phyloP scores from a whole-genome alignment of 2,888 invertebrate genomes.

The Mongoloraphidia duomilia region DNA sequence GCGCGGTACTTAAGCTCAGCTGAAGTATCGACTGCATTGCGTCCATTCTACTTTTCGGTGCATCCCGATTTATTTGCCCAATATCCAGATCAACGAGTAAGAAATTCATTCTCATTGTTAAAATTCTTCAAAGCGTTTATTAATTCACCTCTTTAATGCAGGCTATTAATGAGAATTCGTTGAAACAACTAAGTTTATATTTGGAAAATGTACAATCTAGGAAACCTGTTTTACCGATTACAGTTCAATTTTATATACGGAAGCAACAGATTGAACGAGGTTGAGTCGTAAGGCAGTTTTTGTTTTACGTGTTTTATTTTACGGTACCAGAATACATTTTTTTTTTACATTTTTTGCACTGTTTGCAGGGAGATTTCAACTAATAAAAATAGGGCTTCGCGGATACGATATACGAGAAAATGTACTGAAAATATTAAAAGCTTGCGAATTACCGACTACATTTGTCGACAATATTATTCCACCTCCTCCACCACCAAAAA shows the following conservation, averaged over 20 bases:
- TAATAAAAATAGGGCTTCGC: constrained; percentile 58
- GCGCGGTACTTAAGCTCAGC: constrained; percentile 45
- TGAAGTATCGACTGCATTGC: constrained; percentile 77
- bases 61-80: constrained; percentile 92
- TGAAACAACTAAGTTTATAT: constrained; percentile 75
- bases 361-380: constrained; percentile 48
- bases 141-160: constrained; percentile 26
- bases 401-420: constrained; percentile 55
- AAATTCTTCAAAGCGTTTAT: background rate
- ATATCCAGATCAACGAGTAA: constrained; percentile 76
- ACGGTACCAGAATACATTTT: no score
- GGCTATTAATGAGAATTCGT: constrained; percentile 78
- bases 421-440: constrained; percentile 59
- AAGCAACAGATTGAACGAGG: constrained; percentile 30
- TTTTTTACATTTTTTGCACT: constrained; percentile 4
- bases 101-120: constrained; percentile 9
- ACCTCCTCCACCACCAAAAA: constrained; percentile 17
- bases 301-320: no score
- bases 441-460: constrained; percentile 75
- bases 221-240: constrained; percentile 41
- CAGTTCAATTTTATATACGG: constrained; percentile 68
- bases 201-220: constrained; percentile 62
- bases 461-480: constrained; percentile 62
- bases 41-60: constrained; percentile 89
- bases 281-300: constrained; percentile 9